Conservation (phyloP, 2,113 vertebrate genomes). For the Lontra canadensis region DNA sequence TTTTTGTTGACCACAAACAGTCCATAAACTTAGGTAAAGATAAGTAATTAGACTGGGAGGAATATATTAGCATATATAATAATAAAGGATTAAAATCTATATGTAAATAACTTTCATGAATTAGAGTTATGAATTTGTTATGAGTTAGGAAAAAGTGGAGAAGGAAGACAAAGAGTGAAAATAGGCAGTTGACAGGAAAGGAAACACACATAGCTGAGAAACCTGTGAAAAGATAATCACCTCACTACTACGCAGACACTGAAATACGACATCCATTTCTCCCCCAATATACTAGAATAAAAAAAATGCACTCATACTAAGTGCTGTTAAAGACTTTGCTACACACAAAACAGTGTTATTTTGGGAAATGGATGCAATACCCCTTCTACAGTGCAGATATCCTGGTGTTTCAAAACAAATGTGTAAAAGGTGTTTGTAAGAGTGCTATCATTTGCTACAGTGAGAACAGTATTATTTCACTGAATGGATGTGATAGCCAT, state of each 20-base stretch:
- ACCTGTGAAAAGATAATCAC: background rate
- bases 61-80: background rate
- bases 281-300: background rate
- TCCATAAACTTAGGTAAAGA: background rate
- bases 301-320: background rate
- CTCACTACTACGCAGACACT: background rate
- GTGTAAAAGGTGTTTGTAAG: background rate
- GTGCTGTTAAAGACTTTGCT: background rate
- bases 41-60: background rate
- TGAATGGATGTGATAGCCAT: background rate
- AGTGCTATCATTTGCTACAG: background rate
- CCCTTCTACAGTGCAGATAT: background rate
- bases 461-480: background rate
- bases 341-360: background rate
- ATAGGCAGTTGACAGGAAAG: background rate
- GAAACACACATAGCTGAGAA: constrained; percentile 25
- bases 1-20: background rate
- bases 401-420: background rate
- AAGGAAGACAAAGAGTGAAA: background rate
- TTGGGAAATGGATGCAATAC: background rate
- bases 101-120: background rate
- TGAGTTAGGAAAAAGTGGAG: background rate
- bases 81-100: background rate
- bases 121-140: background rate
- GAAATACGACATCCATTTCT: background rate